Evolutionary conservation across 53 echinoderm and acorn worm species (phyloP).

Genomic region (Crossaster papposus): DNA sequence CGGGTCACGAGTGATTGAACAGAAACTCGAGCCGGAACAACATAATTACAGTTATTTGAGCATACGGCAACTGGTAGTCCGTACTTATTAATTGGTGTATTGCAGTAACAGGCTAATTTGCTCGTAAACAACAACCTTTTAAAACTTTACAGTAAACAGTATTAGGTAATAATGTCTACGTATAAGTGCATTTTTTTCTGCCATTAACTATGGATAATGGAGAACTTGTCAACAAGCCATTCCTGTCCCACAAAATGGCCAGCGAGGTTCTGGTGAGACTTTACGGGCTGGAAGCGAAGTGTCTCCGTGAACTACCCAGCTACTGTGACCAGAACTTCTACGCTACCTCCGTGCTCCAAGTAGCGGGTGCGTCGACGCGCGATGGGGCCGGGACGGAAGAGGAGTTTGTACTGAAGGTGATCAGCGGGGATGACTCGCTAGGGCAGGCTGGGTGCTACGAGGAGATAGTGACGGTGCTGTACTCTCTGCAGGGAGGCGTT

Average conservation of each 20-base stretch:
- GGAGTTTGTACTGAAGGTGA: constrained; percentile 23
- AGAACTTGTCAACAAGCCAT: constrained; percentile 17
- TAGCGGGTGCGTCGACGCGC: too few species aligned
- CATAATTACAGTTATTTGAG: too few species aligned
- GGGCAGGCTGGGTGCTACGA: constrained; percentile 17
- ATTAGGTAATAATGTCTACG: too few species aligned
- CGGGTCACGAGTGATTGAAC: too few species aligned
- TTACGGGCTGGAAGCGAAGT: constrained; percentile 14
- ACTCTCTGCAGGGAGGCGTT: not conserved
- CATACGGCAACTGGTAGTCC: too few species aligned
- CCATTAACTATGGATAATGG: not conserved
- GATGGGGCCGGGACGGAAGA: not conserved
- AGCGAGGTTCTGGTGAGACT: constrained; percentile 1
- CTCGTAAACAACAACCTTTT: too few species aligned
- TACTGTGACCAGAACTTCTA: constrained; percentile 49
- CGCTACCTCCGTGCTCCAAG: not conserved
- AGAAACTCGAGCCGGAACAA: too few species aligned
- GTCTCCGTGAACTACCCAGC: constrained; percentile 1
- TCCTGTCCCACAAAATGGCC: constrained; percentile 8
- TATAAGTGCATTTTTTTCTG: too few species aligned
- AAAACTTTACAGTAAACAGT: too few species aligned
- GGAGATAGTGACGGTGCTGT: constrained; percentile 7
- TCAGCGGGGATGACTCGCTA: constrained; percentile 19
- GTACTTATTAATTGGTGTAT: too few species aligned
- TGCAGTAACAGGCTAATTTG: too few species aligned